phyloP scores from a whole-genome alignment of 2,797 vertebrate species.

The Uromys caudimaculatus region DNA sequence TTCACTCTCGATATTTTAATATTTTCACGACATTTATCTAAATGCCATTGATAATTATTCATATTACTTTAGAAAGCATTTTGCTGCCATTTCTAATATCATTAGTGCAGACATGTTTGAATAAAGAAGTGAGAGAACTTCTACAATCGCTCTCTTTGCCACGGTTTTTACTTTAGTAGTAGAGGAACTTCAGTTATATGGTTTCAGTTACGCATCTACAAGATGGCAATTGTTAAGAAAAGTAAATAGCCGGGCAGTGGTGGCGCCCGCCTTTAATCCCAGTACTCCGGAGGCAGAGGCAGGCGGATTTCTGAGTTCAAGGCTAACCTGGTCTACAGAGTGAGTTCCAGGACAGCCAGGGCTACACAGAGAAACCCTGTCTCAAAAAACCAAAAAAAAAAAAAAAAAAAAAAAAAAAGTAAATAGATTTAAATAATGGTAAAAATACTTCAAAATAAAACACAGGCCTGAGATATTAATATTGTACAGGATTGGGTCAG shows the following conservation, averaged over 20 bases:
- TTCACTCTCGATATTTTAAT: not conserved
- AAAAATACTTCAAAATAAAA: constrained; percentile 50
- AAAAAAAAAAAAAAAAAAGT: too few species aligned
- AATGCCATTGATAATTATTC: constrained; percentile 26
- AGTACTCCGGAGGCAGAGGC: too few species aligned
- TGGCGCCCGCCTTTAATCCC: too few species aligned
- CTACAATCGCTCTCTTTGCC: constrained; percentile 6
- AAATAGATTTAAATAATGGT: constrained; percentile 32
- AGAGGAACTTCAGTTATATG: not conserved
- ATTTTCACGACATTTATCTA: constrained; percentile 32
- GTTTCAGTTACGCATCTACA: not conserved
- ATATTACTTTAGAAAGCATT: not conserved
- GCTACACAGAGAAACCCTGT: too few species aligned
- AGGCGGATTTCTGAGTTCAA: too few species aligned
- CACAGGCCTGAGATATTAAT: not conserved
- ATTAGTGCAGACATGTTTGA: not conserved
- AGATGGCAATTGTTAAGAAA: constrained; percentile 17
- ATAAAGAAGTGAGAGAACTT: not conserved
- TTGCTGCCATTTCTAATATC: not conserved
- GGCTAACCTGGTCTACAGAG: too few species aligned
- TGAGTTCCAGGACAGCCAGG: too few species aligned
- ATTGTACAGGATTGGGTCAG: not conserved
- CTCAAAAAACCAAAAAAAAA: too few species aligned
- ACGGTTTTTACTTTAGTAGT: constrained; percentile 5
- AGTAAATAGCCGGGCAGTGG: too few species aligned